A percentile compares a stretch with the other conserved stretches of the same genome.
phyloP scores from a whole-genome alignment of 2,797 vertebrate species.

The Pristis pectinata region DNA sequence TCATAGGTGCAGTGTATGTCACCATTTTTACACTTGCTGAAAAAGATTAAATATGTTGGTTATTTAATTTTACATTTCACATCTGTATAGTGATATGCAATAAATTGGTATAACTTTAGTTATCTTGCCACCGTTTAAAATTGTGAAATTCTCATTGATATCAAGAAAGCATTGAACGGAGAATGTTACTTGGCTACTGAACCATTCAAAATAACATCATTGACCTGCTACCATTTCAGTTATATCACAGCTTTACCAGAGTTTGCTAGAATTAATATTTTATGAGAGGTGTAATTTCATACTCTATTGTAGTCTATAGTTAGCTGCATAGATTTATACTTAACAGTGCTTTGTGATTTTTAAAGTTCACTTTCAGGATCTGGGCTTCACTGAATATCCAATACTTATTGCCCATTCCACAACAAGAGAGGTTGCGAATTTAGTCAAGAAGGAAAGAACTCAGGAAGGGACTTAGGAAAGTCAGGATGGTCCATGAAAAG shows the following conservation, averaged over 20 bases:
- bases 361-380: no score
- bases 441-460: no score
- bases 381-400: no score
- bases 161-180: neutral
- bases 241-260: neutral
- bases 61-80: slow-evolving; percentile 24
- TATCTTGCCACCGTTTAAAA: neutral
- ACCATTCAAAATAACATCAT: neutral
- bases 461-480: no score
- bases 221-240: neutral
- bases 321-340: neutral
- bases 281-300: neutral
- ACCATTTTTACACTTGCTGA: slow-evolving; percentile 16
- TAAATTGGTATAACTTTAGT: neutral
- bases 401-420: no score
- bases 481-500: no score
- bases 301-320: neutral
- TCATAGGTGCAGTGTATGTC: neutral
- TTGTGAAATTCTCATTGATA: neutral
- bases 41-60: neutral
- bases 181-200: no score
- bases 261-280: neutral
- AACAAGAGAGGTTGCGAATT: no score
- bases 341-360: neutral
- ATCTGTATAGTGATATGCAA: neutral